Evolutionary conservation across 2,888 invertebrate species (phyloP).

Genomic region (Aleiodes testaceus): DNA sequence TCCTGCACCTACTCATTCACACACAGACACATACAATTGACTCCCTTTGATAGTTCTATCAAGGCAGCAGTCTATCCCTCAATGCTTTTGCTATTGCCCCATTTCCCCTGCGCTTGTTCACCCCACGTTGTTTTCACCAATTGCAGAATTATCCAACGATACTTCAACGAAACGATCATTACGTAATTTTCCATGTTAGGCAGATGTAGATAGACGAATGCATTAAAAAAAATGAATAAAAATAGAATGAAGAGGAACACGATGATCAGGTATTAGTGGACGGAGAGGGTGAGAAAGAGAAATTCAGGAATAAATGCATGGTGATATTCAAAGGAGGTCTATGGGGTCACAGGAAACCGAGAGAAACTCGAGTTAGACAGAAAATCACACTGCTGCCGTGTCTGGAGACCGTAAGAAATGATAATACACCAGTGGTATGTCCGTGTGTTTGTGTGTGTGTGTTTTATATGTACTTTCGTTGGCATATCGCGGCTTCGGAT

Average conservation of each 20-base stretch:
- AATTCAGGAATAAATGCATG: slow-evolving; percentile 40
- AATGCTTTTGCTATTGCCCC: background rate
- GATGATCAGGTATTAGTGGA: background rate
- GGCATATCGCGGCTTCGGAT: slow-evolving; percentile 45
- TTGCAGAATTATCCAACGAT: slow-evolving; percentile 9
- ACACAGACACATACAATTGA: no score
- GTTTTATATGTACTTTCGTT: slow-evolving; percentile 27
- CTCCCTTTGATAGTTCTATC: slow-evolving; percentile 4
- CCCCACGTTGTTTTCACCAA: background rate
- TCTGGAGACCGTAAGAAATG: slow-evolving; percentile 58
- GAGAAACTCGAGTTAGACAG: slow-evolving; percentile 33
- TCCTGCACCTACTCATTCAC: no score
- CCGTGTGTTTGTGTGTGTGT: slow-evolving; percentile 35
- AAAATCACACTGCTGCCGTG: slow-evolving; percentile 46
- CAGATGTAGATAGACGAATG: background rate
- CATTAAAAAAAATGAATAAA: background rate
- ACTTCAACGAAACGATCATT: slow-evolving; percentile 16
- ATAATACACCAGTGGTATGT: slow-evolving; percentile 51
- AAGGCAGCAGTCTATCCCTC: background rate
- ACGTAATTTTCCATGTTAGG: slow-evolving; percentile 1
- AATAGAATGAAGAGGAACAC: background rate
- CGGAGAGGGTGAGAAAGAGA: slow-evolving; percentile 12
- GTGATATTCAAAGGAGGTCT: slow-evolving; percentile 42
- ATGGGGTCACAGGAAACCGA: slow-evolving; percentile 23
- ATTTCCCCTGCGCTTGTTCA: background rate